These are phyloP conservation scores for Allobates femoralis DNA, from an alignment of 2,797 vertebrate genomes.

Conservation along the genomic window DNA sequence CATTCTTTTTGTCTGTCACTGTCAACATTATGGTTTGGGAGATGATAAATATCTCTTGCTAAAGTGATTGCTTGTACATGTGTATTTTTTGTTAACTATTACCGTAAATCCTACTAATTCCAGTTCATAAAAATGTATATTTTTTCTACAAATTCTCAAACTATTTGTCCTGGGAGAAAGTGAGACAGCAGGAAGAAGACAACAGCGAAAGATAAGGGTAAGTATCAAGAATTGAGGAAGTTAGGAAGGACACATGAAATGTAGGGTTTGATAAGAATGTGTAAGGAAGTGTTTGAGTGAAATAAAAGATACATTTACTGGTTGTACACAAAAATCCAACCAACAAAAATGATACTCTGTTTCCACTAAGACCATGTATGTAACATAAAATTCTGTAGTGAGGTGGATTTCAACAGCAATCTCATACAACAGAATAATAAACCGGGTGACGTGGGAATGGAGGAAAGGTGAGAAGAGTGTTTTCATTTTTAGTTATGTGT, in stretches of 20 bases:
- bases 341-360: background rate
- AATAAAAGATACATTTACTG: background rate
- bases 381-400: background rate
- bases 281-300: background rate
- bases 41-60: background rate
- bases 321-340: background rate
- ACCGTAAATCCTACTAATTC: background rate
- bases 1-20: no score
- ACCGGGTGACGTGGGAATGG: no score
- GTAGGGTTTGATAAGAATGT: constrained; percentile 1
- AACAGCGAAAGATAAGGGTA: background rate
- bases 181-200: background rate
- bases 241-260: background rate
- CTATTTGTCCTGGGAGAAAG: background rate
- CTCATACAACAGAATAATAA: background rate
- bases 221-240: constrained; percentile 15
- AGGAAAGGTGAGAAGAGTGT: no score
- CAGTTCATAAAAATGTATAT: background rate
- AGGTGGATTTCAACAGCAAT: background rate
- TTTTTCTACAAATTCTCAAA: background rate
- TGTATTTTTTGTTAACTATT: background rate
- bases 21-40: background rate
- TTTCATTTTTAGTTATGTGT: no score
- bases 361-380: background rate
- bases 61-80: background rate